Evolutionary conservation across 2,797 vertebrate genomes (phyloP).

Genomic region (Botia kubotai): DNA sequence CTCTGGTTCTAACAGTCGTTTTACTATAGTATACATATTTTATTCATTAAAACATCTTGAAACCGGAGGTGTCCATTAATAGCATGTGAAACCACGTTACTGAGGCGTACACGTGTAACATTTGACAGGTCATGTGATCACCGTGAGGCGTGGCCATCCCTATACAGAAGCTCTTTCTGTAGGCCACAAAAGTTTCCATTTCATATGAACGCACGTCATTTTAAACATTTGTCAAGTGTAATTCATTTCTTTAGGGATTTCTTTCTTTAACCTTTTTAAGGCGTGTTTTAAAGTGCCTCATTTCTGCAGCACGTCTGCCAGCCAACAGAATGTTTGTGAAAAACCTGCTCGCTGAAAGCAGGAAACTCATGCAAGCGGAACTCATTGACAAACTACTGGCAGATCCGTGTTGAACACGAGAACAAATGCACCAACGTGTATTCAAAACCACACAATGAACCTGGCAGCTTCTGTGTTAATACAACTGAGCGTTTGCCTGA

Average conservation of each 20-base stretch:
- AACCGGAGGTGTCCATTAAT: too few relatives aligned
- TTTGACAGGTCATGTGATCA: neutral
- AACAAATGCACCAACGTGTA: neutral
- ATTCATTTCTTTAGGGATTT: too few relatives aligned
- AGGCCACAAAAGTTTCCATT: neutral
- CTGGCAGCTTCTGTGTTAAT: conserved; percentile 4
- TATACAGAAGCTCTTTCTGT: too few relatives aligned
- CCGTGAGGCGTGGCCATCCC: neutral
- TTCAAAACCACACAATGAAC: neutral
- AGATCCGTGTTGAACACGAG: neutral
- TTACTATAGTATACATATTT: too few relatives aligned
- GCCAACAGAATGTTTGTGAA: neutral
- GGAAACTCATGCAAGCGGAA: neutral
- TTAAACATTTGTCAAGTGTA: neutral
- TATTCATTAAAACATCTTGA: too few relatives aligned
- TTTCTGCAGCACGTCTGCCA: neutral
- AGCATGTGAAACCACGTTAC: too few relatives aligned
- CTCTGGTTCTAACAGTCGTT: neutral
- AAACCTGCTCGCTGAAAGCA: neutral
- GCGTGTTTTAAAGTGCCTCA: neutral
- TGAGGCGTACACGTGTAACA: neutral
- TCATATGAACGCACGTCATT: neutral
- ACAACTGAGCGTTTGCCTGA: neutral
- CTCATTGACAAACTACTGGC: neutral
- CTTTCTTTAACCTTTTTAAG: too few relatives aligned